Evolutionary conservation across 2,888 invertebrate genomes (phyloP), one percentile per base, ranked within the genome.

Genomic region (Andrena flavipes): DNA sequence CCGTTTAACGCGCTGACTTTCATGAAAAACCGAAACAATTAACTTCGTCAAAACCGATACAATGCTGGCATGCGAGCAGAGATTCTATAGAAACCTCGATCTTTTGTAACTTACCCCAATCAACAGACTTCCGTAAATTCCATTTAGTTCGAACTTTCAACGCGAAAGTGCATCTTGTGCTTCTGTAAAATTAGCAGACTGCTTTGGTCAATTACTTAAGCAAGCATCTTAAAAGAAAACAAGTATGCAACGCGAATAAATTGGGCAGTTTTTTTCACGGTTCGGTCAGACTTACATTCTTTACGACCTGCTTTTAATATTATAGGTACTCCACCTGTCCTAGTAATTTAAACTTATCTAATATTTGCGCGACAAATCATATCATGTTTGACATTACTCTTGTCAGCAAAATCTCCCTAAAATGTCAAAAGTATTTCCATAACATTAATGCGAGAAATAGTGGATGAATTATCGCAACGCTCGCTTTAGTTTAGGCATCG

Each of bases 11-110:
- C 73, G 48, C 10, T 23, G 71, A 75, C 42, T 60, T 48, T 74
- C 51, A 63, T 30, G 65, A 26, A 8, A 33, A 33, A 64, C 59
- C 23, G 49, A 64, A 71, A 71, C 51, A 60, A 80, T 80, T 42
- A 54, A 77, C 78, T 77, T 78, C 60, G 78, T 71, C 70, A 62
- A 29, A 67, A 67, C 48, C 42, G 51, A 2, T 65, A 48, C 48
- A 51, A 77, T 62, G 26, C 26, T 10, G 33, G 10, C 30, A 8
- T 7, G 20, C 73, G 48, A 16, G 5, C 30, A 23, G 29, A 10
- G 62, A 10, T 29, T 29, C 64, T 62, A 63, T 51, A 60, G 26
- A 54, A 33, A 20, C 23, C 62, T 16, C 8, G 10, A 26, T n/a
- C 62, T 42, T 76, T 69, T 23, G 2, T 54, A 35, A 13, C 10